Base-by-base conservation (phyloP, 2,113 vertebrate genomes). In the Muntiacus reevesi region DNA sequence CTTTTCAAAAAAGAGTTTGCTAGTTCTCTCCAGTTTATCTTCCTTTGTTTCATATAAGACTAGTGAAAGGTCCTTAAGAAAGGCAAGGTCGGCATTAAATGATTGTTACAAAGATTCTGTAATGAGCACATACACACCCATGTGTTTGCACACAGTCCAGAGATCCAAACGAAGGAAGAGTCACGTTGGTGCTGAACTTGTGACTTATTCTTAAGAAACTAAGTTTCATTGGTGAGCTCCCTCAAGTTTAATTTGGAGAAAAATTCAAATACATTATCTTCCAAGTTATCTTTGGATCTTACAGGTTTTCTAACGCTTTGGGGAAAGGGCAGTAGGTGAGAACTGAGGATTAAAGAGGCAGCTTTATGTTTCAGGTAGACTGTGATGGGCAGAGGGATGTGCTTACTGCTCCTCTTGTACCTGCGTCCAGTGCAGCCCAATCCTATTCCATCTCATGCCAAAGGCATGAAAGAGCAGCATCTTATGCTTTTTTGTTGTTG, bases 371-470 rank as follows among this genome's bases (percentile, higher is more conserved):
- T 92, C 5, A 25, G 15, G 87, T 30, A 12, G 83, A 36, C 14
- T 19, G 15, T 52, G 52, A 36, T 4, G 55, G 87, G 21, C 19
- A n/a, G 23, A 14, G 45, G 28, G 28, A 8, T 16, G 0, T 40
- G 15, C 60, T 71, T 76, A 14, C 52, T 54, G 47, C 2, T 89
- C 6, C 21, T 78, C 59, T 59, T 52, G 30, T 40, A 12, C 9
- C 25, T 71, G 64, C 27, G 12, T 28, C 23, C 16, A 3, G 11
- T 7, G 33, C 1, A 78, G 60, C 54, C 81, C 89, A 71, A 47
- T 71, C 60, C 13, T n/a, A 4, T 74, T 95, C 40, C 71, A 19
- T 28, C 97, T 95, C 64, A 59, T 33, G 81, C 28, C 74, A 92
- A 79, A 71, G 78, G 7, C n/a, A 62, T 74, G n/a, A 92, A 50